phyloP scores from a whole-genome alignment of 2,113 vertebrate genomes.

The Corythaeola cristata region DNA sequence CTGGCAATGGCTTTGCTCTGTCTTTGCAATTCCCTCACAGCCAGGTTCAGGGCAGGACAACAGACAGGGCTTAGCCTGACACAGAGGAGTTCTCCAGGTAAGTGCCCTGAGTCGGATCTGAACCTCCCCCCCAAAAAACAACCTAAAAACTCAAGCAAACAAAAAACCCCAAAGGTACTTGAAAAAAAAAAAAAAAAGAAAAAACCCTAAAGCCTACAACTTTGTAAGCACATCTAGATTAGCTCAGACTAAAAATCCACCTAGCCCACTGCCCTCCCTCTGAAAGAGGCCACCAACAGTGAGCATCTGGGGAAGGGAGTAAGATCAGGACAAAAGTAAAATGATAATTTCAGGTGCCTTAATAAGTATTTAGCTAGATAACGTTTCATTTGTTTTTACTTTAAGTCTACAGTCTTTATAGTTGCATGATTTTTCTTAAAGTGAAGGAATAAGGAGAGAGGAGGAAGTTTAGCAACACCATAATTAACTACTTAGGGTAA shows the following conservation, averaged over 20 bases:
- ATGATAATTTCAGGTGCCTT: neutral
- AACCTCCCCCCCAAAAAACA: neutral
- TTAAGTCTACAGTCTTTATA: neutral
- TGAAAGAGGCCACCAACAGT: neutral
- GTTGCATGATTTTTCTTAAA: neutral
- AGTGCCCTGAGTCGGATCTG: neutral
- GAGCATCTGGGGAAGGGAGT: neutral
- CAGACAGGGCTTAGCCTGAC: conserved; percentile 11
- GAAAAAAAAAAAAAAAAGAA: too few species aligned
- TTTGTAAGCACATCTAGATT: neutral
- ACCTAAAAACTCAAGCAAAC: neutral
- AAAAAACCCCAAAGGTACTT: accelerated
- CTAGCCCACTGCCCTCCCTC: neutral
- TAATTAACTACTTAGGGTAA: conserved; percentile 66
- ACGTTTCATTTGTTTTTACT: neutral
- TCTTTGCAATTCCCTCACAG: neutral
- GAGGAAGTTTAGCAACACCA: conserved; percentile 40
- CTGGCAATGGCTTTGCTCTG: neutral
- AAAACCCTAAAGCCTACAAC: accelerated
- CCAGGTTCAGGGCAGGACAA: conserved; percentile 30
- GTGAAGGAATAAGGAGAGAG: conserved; percentile 3
- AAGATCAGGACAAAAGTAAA: neutral
- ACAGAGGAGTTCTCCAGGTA: neutral
- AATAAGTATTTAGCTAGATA: neutral
- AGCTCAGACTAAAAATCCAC: neutral